These are phyloP conservation scores for Bubo scandiacus DNA, from an alignment of 2,113 vertebrate species.

Conservation along the genomic window DNA sequence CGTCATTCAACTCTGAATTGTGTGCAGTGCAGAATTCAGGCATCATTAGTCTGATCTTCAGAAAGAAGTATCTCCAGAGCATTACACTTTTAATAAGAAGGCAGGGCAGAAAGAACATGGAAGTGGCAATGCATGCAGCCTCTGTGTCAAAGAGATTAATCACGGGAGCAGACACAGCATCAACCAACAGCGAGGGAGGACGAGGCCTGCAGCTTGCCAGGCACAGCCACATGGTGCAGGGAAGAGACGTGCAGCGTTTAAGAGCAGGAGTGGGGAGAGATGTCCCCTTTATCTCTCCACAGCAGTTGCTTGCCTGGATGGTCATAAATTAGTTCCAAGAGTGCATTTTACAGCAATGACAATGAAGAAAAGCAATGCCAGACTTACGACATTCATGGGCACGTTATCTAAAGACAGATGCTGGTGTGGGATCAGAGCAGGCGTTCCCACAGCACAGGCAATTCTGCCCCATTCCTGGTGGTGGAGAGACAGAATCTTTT, in stretches of 20 bases:
- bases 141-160: neutral
- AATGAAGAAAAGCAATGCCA: neutral
- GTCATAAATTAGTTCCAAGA: neutral
- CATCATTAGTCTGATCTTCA: neutral
- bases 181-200: rapidly evolving
- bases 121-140: neutral
- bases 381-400: rapidly evolving
- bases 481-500: neutral
- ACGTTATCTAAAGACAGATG: neutral
- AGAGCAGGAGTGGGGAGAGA: neutral
- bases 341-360: neutral
- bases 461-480: neutral
- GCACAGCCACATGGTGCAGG: rapidly evolving
- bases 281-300: neutral
- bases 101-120: neutral
- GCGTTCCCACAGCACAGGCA: rapidly evolving
- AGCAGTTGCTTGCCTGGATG: neutral
- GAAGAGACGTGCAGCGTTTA: rapidly evolving
- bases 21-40: neutral
- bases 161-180: neutral
- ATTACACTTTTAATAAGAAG: neutral
- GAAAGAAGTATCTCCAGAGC: neutral
- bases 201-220: neutral
- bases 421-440: neutral
- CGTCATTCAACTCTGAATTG: neutral